Evolutionary conservation across 2,113 vertebrate species (phyloP), one percentile per base, ranked within the genome.

Genomic region (Coregonus clupeaformis): DNA sequence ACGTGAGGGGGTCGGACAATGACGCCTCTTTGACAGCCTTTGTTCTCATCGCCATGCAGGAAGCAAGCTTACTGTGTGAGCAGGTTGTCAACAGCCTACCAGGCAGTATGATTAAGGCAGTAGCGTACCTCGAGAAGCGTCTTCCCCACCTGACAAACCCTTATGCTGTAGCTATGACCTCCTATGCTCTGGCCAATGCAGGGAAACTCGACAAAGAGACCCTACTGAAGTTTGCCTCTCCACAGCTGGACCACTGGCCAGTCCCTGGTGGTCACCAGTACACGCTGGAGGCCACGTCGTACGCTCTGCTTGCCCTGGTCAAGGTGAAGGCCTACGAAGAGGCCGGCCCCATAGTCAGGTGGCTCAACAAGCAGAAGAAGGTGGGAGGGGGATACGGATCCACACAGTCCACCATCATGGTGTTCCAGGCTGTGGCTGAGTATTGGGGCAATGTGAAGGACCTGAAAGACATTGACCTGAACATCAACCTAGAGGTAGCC

Each of bases 321-420:
- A 80, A 67, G 1, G 74, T 78, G 16, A 68, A 79, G 77, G 82
- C 88, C 16, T 52, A 78, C 1, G 86, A 93, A 25, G 59, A 71
- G 0, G 84, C 93, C 0, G 86, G 77, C 90, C 36, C 36, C 9
- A 42, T 42, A 42, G 36, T 42, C 9, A 42, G 36, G 36, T 42
- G 9, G 36, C 36, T 99, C 16, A 89, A 87, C 0, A 65, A 87
- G 64, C 94, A 97, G 84, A 93, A 91, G 76, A 90, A 88, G 71
- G 90, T 90, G 0, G 94, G 93, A 0, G 95, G 93, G 0, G 92
- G 94, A 29, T 94, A 92, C 0, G 94, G 94, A 12, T 96, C 95
- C 27, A 98, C 96, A 1, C 97, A 99, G 96, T 92, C 96, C 16
- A 98, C 96, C 62, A 93, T 96, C 42, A 80, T 96, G 78, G 96